Percentiles rank a stretch among this genome's conserved stretches.
Conservation (phyloP, 2,797 vertebrate genomes). For the Hipposideros larvatus region DNA sequence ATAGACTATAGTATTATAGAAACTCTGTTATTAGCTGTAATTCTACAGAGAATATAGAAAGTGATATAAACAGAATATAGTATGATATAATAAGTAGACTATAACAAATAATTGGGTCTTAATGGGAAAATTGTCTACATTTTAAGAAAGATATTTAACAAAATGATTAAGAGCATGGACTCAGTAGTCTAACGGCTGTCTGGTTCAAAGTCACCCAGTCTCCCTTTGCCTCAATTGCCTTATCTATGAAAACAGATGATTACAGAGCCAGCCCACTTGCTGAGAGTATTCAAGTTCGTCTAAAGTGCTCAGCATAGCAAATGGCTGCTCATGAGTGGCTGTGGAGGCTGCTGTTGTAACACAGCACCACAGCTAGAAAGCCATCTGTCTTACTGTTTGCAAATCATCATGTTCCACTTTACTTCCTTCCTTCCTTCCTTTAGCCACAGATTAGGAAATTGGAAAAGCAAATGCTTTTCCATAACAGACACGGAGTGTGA, state of each 20-base stretch:
- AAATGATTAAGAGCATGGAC: background rate
- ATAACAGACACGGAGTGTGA: constrained; percentile 91
- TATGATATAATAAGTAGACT: background rate
- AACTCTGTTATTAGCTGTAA: background rate
- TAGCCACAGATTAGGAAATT: constrained; percentile 86
- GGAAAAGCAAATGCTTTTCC: constrained; percentile 88
- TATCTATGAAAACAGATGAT: background rate
- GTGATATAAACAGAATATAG: background rate
- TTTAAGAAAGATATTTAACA: constrained; percentile 24
- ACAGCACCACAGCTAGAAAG: background rate
- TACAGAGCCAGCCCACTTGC: background rate
- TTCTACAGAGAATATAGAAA: background rate
- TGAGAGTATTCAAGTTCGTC: rapidly evolving
- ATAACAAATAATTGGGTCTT: background rate
- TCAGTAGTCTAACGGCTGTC: background rate
- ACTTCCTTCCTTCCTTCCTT: constrained; percentile 61
- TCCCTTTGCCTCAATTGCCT: background rate
- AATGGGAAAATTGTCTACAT: background rate
- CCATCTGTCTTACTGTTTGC: background rate
- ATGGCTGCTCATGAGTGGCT: rapidly evolving
- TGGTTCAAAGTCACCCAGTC: background rate
- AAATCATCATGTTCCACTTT: background rate
- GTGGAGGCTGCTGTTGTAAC: too few species aligned
- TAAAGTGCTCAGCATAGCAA: background rate
- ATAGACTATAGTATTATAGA: background rate